Evolutionary conservation across 2,113 vertebrate species (phyloP).

Genomic region (Pelvicachromis taeniatus): DNA sequence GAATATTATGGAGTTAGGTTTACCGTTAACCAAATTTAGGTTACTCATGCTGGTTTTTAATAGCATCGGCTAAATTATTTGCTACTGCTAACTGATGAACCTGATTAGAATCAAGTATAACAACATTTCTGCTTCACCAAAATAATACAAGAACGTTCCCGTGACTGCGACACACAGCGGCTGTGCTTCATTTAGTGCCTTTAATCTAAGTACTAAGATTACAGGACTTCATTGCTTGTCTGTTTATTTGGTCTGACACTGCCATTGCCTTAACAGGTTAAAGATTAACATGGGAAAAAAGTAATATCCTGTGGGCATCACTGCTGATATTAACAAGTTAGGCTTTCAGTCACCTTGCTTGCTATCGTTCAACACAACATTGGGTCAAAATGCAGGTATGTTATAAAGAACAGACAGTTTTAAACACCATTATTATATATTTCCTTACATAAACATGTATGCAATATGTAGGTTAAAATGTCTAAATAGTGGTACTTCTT

Average conservation of each 20-base stretch:
- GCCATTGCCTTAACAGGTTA: background rate
- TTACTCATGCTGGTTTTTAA: background rate
- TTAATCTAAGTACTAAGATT: too few relatives aligned
- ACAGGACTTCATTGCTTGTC: background rate
- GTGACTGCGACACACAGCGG: background rate
- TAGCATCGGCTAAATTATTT: background rate
- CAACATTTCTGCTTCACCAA: background rate
- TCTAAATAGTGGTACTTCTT: background rate
- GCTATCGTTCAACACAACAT: background rate
- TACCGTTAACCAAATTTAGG: background rate
- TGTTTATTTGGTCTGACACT: background rate
- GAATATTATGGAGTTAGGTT: background rate
- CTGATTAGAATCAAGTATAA: background rate
- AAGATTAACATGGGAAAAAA: background rate
- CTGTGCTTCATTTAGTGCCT: background rate
- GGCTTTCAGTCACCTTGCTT: background rate
- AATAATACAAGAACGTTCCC: background rate
- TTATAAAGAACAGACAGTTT: background rate
- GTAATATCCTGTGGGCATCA: background rate
- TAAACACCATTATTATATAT: background rate
- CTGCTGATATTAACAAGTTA: background rate
- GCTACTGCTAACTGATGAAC: background rate
- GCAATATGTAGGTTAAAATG: background rate
- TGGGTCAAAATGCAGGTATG: background rate
- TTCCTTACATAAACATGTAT: background rate